Base-by-base conservation (phyloP, 2,113 vertebrate genomes). In the Clinocottus analis region DNA sequence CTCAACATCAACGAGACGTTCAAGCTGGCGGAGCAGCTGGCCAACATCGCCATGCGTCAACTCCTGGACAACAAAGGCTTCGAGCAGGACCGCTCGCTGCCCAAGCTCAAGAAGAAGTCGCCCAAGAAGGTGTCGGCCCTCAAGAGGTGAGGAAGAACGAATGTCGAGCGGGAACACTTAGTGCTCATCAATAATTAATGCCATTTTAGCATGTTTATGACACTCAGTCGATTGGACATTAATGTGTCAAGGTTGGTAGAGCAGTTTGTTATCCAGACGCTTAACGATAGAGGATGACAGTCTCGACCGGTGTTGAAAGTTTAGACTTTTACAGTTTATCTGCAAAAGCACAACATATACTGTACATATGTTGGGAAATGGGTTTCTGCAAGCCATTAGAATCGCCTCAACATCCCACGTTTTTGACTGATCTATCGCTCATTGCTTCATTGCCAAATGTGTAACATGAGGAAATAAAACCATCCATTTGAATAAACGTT, bases 1-100 rank as follows among this genome's bases (percentile, higher is more conserved):
- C 97, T 99, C 84, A 99, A 98, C 93, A 97, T 99, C 93, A 96
- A 91, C 0, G 98, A 99, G 93, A 99, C 98, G 12, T 99, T 99
- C 92, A 98, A 99, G 85, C 82, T 99, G 11, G 99, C 99, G 86
- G 98, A 99, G 71, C 98, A 99, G 93, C 96, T 99, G 69, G 98
- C 98, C 83, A 99, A 99, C 92, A 99, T 99, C 64, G 98, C 98
- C 79, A 99, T 99, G 97, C 92, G 98, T 2, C 98, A 98, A 55
- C 96, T 99, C 21, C 91, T 99, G 75, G 98, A 99, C 92, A 99
- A 99, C 56, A 97, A 99, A 90, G 97, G 97, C 59, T 99, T 99
- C 71, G 98, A 99, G 53, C 97, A 98, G 88, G 98, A 99, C 82
- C 94, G 95, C 64, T 98, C 98, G 2, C 95, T 99, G 77, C 98